A percentile compares a stretch with the other conserved stretches of the same genome.
Evolutionary conservation across 2,888 invertebrate species (phyloP).

Genomic region (Cosmopolites sordidus): DNA sequence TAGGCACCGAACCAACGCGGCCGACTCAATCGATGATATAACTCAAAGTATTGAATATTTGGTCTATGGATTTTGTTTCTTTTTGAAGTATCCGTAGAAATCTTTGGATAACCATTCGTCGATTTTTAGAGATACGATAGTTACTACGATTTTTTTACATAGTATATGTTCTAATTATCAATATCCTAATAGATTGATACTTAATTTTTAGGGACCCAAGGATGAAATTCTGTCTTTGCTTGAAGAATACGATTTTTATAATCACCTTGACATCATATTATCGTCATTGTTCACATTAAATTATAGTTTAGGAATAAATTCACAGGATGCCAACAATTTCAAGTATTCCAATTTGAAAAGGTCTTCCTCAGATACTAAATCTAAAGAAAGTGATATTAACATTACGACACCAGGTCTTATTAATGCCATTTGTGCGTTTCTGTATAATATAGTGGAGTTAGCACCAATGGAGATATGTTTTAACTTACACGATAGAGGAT

Average conservation of each 20-base stretch:
- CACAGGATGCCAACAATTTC: no score
- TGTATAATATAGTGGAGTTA: conserved; percentile 49
- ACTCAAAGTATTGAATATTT: no score
- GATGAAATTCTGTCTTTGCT: conserved; percentile 31
- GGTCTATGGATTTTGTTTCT: no score
- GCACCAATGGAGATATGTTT: conserved; percentile 45
- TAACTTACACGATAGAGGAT: conserved; percentile 48
- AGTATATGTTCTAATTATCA: neutral
- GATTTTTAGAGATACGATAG: neutral
- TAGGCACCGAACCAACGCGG: no score
- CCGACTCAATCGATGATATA: no score
- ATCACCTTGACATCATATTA: conserved; percentile 35
- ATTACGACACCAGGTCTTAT: conserved; percentile 50
- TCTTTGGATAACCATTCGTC: no score
- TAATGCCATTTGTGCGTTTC: conserved; percentile 46
- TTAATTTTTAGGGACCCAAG: conserved; percentile 26
- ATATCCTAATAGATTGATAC: no score
- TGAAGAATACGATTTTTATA: conserved; percentile 40
- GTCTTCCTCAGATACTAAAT: conserved; percentile 19
- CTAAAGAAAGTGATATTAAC: conserved; percentile 13
- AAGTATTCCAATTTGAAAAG: conserved; percentile 19
- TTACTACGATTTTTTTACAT: neutral
- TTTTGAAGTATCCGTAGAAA: no score
- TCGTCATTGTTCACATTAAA: conserved; percentile 34
- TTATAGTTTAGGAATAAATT: neutral